Evolutionary conservation across 2,797 vertebrate species (phyloP).

Genomic region (Mionectes olivaceus): DNA sequence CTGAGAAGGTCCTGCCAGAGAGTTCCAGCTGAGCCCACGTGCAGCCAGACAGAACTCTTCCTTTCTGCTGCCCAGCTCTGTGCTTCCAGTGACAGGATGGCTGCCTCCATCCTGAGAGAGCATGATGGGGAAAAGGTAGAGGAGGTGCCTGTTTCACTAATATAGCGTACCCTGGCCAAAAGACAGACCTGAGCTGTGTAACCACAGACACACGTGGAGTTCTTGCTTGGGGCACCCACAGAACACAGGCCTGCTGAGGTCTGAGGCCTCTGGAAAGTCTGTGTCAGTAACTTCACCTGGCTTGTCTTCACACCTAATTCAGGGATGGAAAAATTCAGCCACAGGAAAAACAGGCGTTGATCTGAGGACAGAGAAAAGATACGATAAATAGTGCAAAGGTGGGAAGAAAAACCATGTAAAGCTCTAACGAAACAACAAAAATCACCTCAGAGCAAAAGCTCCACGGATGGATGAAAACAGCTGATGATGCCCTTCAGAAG

Average conservation of each 20-base stretch:
- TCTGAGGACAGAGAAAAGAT: neutral
- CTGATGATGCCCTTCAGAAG: neutral
- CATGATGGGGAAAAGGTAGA: neutral
- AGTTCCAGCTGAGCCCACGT: neutral
- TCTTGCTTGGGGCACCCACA: neutral
- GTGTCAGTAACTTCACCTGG: neutral
- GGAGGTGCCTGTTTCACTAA: neutral
- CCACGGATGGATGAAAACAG: neutral
- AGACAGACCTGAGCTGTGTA: neutral
- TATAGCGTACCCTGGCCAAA: neutral
- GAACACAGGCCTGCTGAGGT: neutral
- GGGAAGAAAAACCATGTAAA: neutral
- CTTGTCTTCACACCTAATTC: neutral
- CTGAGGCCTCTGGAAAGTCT: neutral
- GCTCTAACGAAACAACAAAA: neutral
- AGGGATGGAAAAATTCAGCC: neutral
- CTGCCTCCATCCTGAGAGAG: neutral
- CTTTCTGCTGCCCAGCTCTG: neutral
- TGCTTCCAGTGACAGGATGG: neutral
- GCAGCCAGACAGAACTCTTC: neutral
- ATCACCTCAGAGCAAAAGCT: neutral
- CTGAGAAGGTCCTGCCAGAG: neutral
- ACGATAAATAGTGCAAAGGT: neutral
- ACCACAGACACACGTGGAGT: accelerated
- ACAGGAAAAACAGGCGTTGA: neutral